A percentile compares a stretch with the other conserved stretches of the same genome.
phyloP scores from a whole-genome alignment of 2,113 vertebrate genomes.

The Meles meles region DNA sequence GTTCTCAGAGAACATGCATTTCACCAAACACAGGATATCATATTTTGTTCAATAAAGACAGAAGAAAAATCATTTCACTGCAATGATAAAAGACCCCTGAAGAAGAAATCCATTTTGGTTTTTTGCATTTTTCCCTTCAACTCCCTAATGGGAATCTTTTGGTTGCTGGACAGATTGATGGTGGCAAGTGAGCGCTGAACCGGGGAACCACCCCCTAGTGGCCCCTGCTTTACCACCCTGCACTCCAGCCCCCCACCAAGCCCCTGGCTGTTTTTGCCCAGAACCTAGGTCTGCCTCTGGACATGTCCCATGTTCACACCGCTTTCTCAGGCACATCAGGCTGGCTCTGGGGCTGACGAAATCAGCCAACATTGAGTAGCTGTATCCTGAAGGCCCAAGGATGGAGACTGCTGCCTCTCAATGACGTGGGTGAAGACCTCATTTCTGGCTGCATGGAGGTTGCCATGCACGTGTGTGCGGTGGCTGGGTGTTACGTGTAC shows the following conservation, averaged over 20 bases:
- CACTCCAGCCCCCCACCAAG: not conserved
- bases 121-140: conserved; percentile 3
- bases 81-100: not conserved
- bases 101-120: not conserved
- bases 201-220: not conserved
- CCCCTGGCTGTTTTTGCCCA: not conserved
- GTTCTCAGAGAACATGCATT: not conserved
- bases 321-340: not conserved
- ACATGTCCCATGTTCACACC: not conserved
- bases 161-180: not conserved
- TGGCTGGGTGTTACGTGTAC: not conserved
- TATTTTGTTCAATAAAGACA: not conserved
- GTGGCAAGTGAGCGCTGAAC: not conserved
- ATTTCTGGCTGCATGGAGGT: not conserved
- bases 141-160: not conserved
- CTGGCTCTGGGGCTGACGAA: not conserved
- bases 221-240: not conserved
- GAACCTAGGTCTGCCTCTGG: not conserved
- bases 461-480: rapidly evolving
- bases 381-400: not conserved
- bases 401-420: not conserved
- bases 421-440: not conserved
- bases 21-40: not conserved
- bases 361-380: not conserved
- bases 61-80: not conserved